A percentile compares a stretch with the other conserved stretches of the same genome.
Conservation (phyloP, 2,888 invertebrate genomes). For the Acleris laterana region DNA sequence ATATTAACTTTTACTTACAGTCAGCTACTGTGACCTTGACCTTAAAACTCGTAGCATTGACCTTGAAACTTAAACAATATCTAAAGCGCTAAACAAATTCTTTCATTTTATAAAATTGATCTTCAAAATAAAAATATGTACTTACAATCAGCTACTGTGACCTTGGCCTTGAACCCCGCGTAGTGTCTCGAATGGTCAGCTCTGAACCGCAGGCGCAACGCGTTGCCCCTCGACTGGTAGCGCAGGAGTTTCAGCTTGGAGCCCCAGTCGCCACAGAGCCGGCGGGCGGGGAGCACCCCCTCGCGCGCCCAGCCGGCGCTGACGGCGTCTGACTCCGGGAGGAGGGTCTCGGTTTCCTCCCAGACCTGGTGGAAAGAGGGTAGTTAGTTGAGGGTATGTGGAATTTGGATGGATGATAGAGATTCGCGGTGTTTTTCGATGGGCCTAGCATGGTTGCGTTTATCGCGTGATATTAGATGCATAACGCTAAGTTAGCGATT, state of each 20-base stretch:
- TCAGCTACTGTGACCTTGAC: conserved; percentile 89
- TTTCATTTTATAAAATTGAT: too few relatives aligned
- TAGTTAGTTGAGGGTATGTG: too few relatives aligned
- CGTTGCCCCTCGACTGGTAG: conserved; percentile 85
- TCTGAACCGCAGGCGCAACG: conserved; percentile 87
- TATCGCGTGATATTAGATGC: too few relatives aligned
- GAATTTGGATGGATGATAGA: too few relatives aligned
- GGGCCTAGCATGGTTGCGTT: too few relatives aligned
- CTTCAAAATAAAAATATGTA: conserved; percentile 41
- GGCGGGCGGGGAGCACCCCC: conserved; percentile 61
- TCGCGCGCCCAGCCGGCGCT: conserved; percentile 73
- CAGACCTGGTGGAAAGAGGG: conserved; percentile 56
- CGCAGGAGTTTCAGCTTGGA: conserved; percentile 89
- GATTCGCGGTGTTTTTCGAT: too few relatives aligned
- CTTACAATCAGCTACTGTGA: conserved; percentile 90
- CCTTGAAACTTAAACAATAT: too few relatives aligned
- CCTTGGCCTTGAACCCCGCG: conserved; percentile 89
- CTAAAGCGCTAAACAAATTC: too few relatives aligned
- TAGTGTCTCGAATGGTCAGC: conserved; percentile 92
- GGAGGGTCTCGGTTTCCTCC: conserved; percentile 67
- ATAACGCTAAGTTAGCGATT: too few relatives aligned
- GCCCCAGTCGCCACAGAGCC: conserved; percentile 92
- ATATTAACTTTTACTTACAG: conserved; percentile 81
- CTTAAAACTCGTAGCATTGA: conserved; percentile 78
- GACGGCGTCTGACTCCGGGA: conserved; percentile 69